Evolutionary conservation across 2,797 vertebrate species (phyloP).

Genomic region (Hafferia zeledoni): DNA sequence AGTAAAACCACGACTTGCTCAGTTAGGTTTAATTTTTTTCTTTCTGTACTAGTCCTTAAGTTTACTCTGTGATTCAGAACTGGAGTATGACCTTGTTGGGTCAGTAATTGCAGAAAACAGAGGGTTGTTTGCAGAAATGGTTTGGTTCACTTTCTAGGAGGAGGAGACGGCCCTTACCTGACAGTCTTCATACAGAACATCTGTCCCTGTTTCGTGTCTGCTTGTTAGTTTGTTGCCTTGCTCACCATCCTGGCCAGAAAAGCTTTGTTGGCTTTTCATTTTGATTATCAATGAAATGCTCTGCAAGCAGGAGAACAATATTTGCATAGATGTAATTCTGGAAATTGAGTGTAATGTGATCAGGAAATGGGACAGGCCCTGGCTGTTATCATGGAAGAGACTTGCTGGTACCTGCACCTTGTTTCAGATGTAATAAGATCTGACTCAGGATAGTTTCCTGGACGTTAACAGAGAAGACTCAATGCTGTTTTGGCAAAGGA

Average conservation of each 20-base stretch:
- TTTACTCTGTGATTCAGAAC: neutral
- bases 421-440: conserved; percentile 54
- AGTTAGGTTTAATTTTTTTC: neutral
- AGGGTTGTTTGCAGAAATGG: neutral
- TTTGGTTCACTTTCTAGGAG: neutral
- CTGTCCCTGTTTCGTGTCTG: neutral
- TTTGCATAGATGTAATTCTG: conserved; percentile 54
- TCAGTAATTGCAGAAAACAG: neutral
- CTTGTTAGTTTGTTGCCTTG: fast-evolving
- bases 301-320: conserved; percentile 36
- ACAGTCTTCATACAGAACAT: neutral
- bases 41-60: neutral
- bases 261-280: conserved; percentile 8
- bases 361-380: conserved; percentile 56
- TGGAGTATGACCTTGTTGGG: fast-evolving
- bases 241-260: neutral
- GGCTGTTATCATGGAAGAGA: conserved; percentile 38
- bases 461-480: conserved; percentile 10
- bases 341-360: conserved; percentile 48
- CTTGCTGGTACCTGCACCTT: conserved; percentile 57
- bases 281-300: conserved; percentile 55
- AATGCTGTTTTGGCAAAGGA: conserved; percentile 9
- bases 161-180: neutral
- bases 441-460: conserved; percentile 63
- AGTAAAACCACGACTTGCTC: neutral